A percentile compares a stretch with the other conserved stretches of the same genome.
Conservation (phyloP, 2,797 vertebrate species). For the Galagoides demidoff region DNA sequence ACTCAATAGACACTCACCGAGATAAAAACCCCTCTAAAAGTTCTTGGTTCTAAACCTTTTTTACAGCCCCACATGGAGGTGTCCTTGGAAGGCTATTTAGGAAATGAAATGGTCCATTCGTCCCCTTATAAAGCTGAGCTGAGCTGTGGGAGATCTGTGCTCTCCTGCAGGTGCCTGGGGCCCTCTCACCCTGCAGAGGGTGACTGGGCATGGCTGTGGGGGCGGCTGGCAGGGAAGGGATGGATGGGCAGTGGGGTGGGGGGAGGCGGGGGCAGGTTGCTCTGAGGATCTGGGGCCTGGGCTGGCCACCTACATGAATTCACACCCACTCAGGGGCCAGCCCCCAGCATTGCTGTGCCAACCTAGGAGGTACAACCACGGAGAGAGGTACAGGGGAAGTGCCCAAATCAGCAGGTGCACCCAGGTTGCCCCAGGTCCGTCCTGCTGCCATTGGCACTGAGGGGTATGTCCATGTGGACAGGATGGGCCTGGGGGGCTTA, state of each 20-base stretch:
- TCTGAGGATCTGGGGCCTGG: neutral
- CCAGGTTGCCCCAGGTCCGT: neutral
- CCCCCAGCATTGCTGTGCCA: rapidly evolving
- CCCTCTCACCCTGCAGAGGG: rapidly evolving
- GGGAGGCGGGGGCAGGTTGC: neutral
- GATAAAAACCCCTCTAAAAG: conserved; percentile 58
- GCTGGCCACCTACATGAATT: neutral
- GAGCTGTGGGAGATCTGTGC: neutral
- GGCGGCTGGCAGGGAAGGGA: neutral
- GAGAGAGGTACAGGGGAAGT: neutral
- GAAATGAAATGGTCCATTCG: conserved; percentile 62
- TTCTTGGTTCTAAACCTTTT: conserved; percentile 67
- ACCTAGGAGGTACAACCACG: rapidly evolving
- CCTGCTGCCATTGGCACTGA: neutral
- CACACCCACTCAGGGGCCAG: neutral
- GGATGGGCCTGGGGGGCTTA: neutral
- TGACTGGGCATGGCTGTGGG: too few relatives aligned
- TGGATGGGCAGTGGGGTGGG: rapidly evolving
- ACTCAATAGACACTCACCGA: conserved; percentile 46
- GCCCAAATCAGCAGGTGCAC: rapidly evolving
- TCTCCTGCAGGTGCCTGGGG: neutral
- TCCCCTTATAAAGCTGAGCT: conserved; percentile 18
- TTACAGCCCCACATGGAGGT: neutral
- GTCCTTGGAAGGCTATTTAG: conserved; percentile 64
- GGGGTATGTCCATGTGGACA: neutral